phyloP scores from a whole-genome alignment of 1,140 invertebrate species.

The Drosophila triauraria region DNA sequence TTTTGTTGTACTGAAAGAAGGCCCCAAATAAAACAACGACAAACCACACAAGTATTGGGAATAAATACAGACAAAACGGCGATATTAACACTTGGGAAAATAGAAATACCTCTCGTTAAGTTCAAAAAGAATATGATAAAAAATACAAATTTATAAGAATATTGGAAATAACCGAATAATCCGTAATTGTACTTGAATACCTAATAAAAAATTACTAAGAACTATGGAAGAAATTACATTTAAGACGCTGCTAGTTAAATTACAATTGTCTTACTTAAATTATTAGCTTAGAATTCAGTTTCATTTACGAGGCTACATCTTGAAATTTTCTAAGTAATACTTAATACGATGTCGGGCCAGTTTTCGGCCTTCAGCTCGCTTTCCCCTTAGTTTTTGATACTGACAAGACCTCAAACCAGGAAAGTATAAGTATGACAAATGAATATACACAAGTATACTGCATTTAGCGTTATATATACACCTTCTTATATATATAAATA shows the following conservation, averaged over 20 bases:
- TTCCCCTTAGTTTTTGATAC: constrained; percentile 44
- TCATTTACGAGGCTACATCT: constrained; percentile 65
- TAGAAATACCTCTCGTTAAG: constrained; percentile 85
- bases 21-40: constrained; percentile 47
- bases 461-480: constrained; percentile 73
- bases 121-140: constrained; percentile 80
- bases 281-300: constrained; percentile 30
- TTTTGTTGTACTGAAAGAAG: constrained; percentile 28
- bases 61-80: constrained; percentile 49
- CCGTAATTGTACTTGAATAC: constrained; percentile 11
- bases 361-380: constrained; percentile 13
- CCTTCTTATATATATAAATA: constrained; percentile 37
- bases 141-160: constrained; percentile 61
- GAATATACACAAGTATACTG: constrained; percentile 80
- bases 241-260: constrained; percentile 61
- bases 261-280: constrained; percentile 35
- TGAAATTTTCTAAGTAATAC: constrained; percentile 53
- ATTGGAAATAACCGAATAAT: constrained; percentile 38
- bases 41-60: constrained; percentile 40
- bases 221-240: constrained; percentile 22
- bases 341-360: constrained; percentile 7
- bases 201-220: constrained; percentile 32
- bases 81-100: constrained; percentile 84
- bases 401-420: constrained; percentile 67
- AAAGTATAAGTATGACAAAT: constrained; percentile 44